A percentile compares a stretch with the other conserved stretches of the same genome.
phyloP scores from a whole-genome alignment of 2,888 invertebrate genomes.

The Synergus gifuensis region DNA sequence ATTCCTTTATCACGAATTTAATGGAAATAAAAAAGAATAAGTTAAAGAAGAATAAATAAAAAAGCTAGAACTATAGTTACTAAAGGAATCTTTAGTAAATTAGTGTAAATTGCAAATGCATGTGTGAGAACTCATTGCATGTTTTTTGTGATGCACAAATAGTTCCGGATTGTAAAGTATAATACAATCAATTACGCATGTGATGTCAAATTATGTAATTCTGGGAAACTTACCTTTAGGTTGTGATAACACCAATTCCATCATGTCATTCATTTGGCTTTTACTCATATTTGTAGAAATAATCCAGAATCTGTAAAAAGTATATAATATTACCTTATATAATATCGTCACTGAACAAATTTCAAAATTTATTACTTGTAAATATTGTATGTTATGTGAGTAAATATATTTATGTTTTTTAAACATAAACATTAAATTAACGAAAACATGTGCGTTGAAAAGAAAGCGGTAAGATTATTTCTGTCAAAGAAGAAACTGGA shows the following conservation, averaged over 20 bases:
- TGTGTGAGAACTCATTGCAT: neutral
- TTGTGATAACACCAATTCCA: conserved; percentile 20
- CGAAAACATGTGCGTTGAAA: neutral
- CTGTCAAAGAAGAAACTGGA: conserved; percentile 12
- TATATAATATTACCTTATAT: neutral
- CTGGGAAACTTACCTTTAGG: neutral
- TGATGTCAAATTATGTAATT: neutral
- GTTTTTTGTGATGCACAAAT: neutral
- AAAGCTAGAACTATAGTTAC: neutral
- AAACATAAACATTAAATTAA: neutral
- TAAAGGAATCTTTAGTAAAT: neutral
- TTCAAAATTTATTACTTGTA: neutral
- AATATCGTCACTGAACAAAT: neutral
- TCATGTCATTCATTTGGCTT: conserved; percentile 26
- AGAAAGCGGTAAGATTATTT: neutral
- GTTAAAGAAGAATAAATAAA: neutral
- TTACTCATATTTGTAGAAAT: neutral
- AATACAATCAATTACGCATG: neutral
- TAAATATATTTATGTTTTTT: no score
- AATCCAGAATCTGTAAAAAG: neutral
- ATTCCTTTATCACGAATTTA: neutral
- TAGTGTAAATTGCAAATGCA: neutral
- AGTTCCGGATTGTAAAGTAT: neutral
- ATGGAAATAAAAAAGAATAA: neutral
- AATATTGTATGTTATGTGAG: neutral